Conservation (phyloP, 2,113 vertebrate species). For the Silurus asotus region DNA sequence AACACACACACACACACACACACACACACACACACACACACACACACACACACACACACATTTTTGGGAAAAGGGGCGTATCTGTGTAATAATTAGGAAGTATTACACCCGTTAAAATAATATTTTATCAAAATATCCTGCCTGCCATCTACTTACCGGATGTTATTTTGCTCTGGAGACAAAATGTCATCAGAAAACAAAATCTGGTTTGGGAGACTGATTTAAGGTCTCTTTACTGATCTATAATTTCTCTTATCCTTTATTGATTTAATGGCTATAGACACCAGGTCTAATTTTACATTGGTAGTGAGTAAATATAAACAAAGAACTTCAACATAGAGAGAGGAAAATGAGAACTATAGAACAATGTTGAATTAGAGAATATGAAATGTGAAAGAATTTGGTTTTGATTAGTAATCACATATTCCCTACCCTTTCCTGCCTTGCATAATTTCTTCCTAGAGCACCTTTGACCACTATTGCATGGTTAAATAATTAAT, state of each 20-base stretch:
- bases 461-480: neutral
- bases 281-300: neutral
- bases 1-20: too few species aligned
- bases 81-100: conserved; percentile 40
- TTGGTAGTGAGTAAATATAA: neutral
- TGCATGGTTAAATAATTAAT: too few species aligned
- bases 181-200: neutral
- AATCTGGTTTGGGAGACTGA: neutral
- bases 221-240: neutral
- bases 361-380: neutral
- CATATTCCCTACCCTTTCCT: neutral
- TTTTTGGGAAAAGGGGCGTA: conserved; percentile 39
- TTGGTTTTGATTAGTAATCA: neutral
- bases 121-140: conserved; percentile 50
- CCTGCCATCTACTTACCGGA: neutral
- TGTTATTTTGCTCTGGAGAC: conserved; percentile 19
- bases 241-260: neutral
- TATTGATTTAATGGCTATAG: neutral
- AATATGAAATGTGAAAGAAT: neutral
- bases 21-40: neutral
- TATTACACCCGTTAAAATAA: conserved; percentile 26
- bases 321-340: neutral
- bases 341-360: too few species aligned
- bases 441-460: neutral
- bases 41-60: neutral